phyloP scores from a whole-genome alignment of 2,113 vertebrate species.

The Phrynosoma blainvillii region DNA sequence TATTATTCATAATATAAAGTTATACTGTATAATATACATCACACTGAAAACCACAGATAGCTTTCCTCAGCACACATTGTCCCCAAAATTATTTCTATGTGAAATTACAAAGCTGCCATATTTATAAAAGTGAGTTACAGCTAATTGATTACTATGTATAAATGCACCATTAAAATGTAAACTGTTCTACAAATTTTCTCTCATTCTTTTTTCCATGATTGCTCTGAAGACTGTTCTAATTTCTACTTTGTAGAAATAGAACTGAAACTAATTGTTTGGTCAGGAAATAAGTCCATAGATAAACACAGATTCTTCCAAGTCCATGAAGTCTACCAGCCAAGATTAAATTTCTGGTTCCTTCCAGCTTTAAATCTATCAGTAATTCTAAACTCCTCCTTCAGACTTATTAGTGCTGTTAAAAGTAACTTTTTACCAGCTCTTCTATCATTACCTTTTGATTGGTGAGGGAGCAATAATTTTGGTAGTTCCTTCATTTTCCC shows the following conservation, averaged over 20 bases:
- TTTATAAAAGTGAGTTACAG: neutral
- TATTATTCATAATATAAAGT: neutral
- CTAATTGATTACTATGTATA: neutral
- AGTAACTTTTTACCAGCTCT: neutral
- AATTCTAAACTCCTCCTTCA: neutral
- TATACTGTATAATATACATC: neutral
- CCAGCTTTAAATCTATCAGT: neutral
- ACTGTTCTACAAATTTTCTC: neutral
- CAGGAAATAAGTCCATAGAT: neutral
- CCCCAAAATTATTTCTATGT: neutral
- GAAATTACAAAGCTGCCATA: neutral
- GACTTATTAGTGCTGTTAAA: neutral
- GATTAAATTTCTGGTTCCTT: neutral
- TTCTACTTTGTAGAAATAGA: neutral
- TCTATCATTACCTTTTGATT: constrained; percentile 78
- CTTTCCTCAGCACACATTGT: no score
- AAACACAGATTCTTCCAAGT: neutral
- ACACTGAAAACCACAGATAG: neutral
- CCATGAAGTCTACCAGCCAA: neutral
- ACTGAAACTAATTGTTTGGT: neutral
- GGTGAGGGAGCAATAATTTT: constrained; percentile 81
- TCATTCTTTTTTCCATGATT: neutral
- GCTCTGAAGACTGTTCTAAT: neutral
- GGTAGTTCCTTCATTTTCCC: constrained; percentile 79
- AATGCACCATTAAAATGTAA: no score